Percentiles rank a stretch among this genome's conserved stretches.
Evolutionary conservation across 2,797 vertebrate species (phyloP).

Genomic region (Hypotaenidia philippensis): DNA sequence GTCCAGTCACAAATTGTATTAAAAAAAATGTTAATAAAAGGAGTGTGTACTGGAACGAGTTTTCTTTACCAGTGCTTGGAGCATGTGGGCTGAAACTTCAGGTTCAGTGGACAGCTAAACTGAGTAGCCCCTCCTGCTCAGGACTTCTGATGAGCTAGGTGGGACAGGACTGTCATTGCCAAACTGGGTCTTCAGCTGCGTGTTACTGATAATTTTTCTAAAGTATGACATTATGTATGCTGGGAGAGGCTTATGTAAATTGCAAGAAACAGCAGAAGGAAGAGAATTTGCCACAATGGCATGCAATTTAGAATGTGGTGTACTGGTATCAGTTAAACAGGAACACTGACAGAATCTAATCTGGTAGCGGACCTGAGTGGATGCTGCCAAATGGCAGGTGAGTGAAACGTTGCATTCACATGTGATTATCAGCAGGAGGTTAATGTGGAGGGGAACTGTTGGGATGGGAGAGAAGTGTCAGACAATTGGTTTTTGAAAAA

Average conservation of each 20-base stretch:
- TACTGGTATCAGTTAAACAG: neutral
- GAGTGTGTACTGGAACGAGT: neutral
- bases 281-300: neutral
- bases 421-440: neutral
- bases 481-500: neutral
- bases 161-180: neutral
- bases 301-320: neutral
- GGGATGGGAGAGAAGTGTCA: neutral
- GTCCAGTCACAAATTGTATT: neutral
- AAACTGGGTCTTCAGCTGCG: too few relatives aligned
- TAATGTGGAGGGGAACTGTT: neutral
- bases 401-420: neutral
- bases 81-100: neutral
- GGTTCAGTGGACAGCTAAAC: neutral
- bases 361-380: neutral
- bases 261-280: neutral
- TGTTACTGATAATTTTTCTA: neutral
- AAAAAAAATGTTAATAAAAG: neutral
- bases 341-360: neutral
- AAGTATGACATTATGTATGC: neutral
- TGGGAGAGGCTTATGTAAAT: neutral
- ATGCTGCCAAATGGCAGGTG: neutral
- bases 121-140: accelerated
- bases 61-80: neutral
- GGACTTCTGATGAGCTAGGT: neutral